phyloP scores from a whole-genome alignment of 2,113 vertebrate genomes.

The Varanus komodoensis region DNA sequence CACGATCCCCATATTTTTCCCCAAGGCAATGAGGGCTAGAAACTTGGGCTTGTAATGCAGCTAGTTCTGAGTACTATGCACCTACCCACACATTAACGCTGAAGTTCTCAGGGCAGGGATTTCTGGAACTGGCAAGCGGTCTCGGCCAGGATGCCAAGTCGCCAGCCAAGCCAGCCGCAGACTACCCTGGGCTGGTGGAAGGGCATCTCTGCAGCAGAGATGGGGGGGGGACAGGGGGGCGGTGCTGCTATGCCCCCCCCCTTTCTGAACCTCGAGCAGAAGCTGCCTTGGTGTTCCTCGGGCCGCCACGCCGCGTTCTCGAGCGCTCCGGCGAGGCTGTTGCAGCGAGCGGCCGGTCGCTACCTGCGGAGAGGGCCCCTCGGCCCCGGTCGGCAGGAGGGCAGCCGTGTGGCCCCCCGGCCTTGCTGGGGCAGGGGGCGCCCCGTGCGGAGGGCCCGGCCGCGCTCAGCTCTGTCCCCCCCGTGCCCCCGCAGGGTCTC shows the following conservation, averaged over 20 bases:
- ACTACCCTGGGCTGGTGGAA: not conserved
- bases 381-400: not conserved
- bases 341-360: not conserved
- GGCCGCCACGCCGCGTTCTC: no score
- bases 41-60: not conserved
- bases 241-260: not conserved
- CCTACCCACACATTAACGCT: not conserved
- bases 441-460: no score
- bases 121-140: not conserved
- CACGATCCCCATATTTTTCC: not conserved
- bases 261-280: not conserved
- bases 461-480: constrained; percentile 59
- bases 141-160: not conserved
- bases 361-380: not conserved
- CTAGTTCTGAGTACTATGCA: not conserved
- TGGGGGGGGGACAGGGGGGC: no score
- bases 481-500: constrained; percentile 77
- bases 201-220: not conserved
- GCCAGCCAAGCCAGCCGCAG: no score
- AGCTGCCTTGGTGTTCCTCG: not conserved
- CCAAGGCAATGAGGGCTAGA: not conserved
- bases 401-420: not conserved
- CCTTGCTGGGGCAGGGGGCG: not conserved
- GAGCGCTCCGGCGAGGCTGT: no score
- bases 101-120: not conserved